Evolutionary conservation across 2,888 invertebrate genomes (phyloP), one percentile per base, ranked within the genome.

Genomic region (Anthoptus insignis): DNA sequence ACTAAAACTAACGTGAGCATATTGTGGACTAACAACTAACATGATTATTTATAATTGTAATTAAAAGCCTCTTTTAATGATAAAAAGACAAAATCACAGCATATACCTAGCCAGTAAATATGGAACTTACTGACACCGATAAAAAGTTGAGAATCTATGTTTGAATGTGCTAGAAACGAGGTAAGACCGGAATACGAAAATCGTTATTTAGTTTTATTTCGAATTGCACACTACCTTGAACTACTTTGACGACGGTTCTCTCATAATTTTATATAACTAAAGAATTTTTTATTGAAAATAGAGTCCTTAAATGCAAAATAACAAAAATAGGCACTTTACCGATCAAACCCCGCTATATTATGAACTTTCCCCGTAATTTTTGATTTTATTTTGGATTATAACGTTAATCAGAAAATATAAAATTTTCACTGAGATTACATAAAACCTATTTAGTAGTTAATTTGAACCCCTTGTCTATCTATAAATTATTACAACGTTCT

Each of bases 111-210:
- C 32, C 32, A 32, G 32, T 32, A 7, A 32, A 6, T 32, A 32
- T 32, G 32, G 32, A 32, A 32, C 32, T 32, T 2, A 32, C 9
- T 32, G 9, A 32, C 14, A 39, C n/a, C 3, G 37, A 39, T 3
- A 39, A 14, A 39, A 39, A 39, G 14, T 39, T 39, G 39, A 39
- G 39, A 39, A 16, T 5, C 39, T n/a, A n/a, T 39, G 27, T 39
- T 16, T 39, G 8, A 39, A 39, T 39, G 14, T n/a, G 14, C 16
- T 39, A 39, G 14, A 39, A 14, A 16, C 14, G 39, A 8, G 39
- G 39, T 39, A 39, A 39, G 39, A 39, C 39, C 39, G 39, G 39
- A 39, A 39, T 39, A 39, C n/a, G 4, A 39, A 39, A 39, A 39
- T 39, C 39, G n/a, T 39, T 39, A 14, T 39, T 39, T 14, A 3